Evolutionary conservation across 1,140 invertebrate species (phyloP).

Genomic region (Batillaria attramentaria): DNA sequence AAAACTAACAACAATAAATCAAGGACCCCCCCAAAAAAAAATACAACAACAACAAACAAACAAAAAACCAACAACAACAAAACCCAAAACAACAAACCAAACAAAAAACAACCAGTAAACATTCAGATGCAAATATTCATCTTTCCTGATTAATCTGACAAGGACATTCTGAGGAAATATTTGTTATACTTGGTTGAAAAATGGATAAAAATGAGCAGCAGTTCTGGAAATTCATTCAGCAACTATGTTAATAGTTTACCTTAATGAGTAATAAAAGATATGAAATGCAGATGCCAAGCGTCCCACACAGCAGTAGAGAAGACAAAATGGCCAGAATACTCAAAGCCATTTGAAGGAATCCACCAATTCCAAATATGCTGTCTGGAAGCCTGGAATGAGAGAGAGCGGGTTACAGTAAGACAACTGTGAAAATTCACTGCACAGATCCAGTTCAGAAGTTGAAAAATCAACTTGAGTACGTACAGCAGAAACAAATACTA

Average conservation of each 20-base stretch:
- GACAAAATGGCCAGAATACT: conserved; percentile 28
- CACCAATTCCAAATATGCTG: conserved; percentile 1
- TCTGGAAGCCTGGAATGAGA: conserved; percentile 28
- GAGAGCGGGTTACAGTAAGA: no score
- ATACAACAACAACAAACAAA: neutral
- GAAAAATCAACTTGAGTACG: no score
- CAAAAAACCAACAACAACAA: neutral
- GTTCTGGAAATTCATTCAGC: no score
- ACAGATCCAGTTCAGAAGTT: no score
- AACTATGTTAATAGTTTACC: conserved; percentile 26
- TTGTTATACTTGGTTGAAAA: neutral
- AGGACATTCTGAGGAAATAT: neutral
- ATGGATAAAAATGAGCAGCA: neutral
- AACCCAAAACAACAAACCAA: neutral
- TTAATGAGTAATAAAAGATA: conserved; percentile 37
- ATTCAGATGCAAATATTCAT: neutral
- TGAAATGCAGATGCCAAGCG: conserved; percentile 38
- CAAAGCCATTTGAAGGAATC: neutral
- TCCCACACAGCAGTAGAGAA: conserved; percentile 41
- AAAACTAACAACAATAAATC: no score
- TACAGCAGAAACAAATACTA: no score
- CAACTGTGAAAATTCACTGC: no score
- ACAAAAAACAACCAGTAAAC: neutral
- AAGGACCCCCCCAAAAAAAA: no score
- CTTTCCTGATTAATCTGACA: neutral